Evolutionary conservation across 2,888 invertebrate genomes (phyloP), one percentile per base, ranked within the genome.

Genomic region (Seira ritae): DNA sequence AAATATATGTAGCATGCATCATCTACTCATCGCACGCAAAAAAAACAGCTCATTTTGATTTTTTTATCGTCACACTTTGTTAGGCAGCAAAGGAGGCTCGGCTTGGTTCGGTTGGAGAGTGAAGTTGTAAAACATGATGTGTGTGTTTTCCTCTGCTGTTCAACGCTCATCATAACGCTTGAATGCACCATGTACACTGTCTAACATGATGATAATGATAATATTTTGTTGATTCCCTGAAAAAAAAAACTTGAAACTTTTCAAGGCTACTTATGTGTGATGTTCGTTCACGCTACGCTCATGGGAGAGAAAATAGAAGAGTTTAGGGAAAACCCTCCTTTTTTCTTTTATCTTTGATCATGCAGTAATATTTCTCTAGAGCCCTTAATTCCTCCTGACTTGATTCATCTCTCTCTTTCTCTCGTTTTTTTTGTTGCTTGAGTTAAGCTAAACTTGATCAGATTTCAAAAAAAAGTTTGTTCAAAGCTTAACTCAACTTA

Each of bases 301-400:
- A 55, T 55, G 55, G 55, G 55, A 55, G 55, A 55, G 55, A n/a
- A 55, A 17, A 55, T 17, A 55, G 55, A 55, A 55, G 55, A 55
- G 55, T 55, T 55, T 55, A 55, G 55, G 55, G 17, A 55, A 55
- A 55, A 17, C 55, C 17, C 31, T 31, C 31, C 31, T 31, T 31
- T n/a, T 31, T 31, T 31, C 31, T 55, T 55, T 55, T 55, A 55
- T 55, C 55, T 55, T 55, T 55, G 55, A 55, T 55, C 55, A 55
- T 55, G 55, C 55, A 55, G 55, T 72, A 68, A 70, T 73, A 67
- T 70, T 62, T 60, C 75, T 80, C 75, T 70, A 70, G 75, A 55
- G 71, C 65, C 75, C 74, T 75, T 66, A 75, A 75, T 75, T 75
- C 75, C 73, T 68, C 62, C 62, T 75, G 80, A 66, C 74, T 75